phyloP scores from a whole-genome alignment of 2,113 vertebrate species.

The Balaeniceps rex region DNA sequence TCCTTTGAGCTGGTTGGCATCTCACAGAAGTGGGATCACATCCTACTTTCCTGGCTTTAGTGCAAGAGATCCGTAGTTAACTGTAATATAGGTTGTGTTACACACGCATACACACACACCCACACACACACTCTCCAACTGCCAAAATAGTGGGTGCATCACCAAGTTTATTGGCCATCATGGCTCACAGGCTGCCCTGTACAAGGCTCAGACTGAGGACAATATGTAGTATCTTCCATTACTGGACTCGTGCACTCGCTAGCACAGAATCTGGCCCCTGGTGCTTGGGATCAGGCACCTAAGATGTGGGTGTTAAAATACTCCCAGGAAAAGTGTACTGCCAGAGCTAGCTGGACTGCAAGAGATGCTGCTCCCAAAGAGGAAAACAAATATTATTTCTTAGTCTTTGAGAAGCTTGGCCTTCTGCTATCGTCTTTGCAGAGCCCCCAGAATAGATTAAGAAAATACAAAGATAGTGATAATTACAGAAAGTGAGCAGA shows the following conservation, averaged over 20 bases:
- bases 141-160: background rate
- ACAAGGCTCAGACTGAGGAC: background rate
- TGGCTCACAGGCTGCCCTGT: background rate
- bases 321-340: background rate
- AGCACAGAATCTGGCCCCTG: background rate
- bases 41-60: background rate
- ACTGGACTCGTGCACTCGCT: background rate
- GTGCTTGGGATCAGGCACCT: background rate
- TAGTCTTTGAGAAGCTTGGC: background rate
- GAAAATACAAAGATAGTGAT: background rate
- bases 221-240: accelerated
- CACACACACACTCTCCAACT: background rate
- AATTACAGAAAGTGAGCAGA: background rate
- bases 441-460: background rate
- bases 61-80: background rate
- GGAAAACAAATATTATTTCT: background rate
- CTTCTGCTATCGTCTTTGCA: background rate
- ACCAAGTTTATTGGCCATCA: background rate
- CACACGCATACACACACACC: accelerated
- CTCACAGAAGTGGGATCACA: background rate
- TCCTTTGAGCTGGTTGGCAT: background rate
- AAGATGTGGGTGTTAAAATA: background rate
- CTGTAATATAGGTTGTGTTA: accelerated
- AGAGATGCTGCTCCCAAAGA: background rate
- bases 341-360: background rate